Conservation (phyloP, 2,797 vertebrate genomes). For the Hypotaenidia philippensis region DNA sequence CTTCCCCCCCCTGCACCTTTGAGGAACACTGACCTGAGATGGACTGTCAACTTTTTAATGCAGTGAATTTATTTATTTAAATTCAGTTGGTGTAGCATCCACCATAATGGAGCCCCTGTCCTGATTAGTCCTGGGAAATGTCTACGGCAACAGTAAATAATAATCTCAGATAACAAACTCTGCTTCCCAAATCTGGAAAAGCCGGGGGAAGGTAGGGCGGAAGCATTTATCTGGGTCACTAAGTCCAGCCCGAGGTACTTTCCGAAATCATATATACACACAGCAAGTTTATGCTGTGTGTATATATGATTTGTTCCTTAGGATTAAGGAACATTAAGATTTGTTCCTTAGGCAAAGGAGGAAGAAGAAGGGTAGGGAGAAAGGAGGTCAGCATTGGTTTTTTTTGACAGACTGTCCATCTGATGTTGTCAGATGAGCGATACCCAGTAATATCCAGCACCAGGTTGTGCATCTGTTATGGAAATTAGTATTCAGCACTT, state of each 20-base stretch:
- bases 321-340: background rate
- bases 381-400: background rate
- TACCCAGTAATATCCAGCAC: background rate
- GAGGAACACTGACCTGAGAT: background rate
- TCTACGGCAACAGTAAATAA: background rate
- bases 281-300: background rate
- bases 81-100: background rate
- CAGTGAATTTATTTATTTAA: background rate
- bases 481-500: background rate
- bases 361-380: background rate
- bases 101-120: background rate
- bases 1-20: background rate
- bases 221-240: background rate
- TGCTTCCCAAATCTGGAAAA: background rate
- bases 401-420: background rate
- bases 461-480: background rate
- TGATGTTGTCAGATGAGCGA: background rate
- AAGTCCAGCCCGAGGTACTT: background rate
- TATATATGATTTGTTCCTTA: too few relatives aligned
- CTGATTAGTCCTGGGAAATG: background rate
- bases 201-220: background rate
- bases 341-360: background rate
- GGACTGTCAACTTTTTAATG: background rate
- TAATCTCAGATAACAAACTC: background rate
- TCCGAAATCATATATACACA: background rate